These are phyloP conservation scores for Muschampia plurimacula DNA, from an alignment of 2,888 invertebrate species.

Conservation along the genomic window DNA sequence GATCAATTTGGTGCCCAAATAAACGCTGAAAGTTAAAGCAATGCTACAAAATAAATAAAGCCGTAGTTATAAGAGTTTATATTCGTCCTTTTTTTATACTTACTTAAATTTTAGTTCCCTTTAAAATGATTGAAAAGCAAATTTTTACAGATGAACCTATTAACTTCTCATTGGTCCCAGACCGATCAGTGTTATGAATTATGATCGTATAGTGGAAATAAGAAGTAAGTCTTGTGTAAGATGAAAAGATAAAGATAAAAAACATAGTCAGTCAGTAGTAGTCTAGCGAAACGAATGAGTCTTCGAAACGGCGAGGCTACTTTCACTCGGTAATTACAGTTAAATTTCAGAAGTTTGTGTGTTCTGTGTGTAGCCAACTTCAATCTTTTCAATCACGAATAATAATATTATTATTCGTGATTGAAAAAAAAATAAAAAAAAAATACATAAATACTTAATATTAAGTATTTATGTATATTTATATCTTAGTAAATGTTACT, in stretches of 20 bases:
- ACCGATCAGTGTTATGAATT: background rate
- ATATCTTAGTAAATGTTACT: too few relatives aligned
- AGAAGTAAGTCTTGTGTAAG: background rate
- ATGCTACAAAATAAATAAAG: too few relatives aligned
- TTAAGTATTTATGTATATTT: too few relatives aligned
- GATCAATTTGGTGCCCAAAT: too few relatives aligned
- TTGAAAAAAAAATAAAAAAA: too few relatives aligned
- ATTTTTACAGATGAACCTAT: background rate
- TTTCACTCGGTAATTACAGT: conserved; percentile 9
- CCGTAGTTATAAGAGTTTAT: too few relatives aligned
- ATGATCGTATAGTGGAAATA: background rate
- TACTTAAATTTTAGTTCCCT: too few relatives aligned
- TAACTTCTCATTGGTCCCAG: background rate
- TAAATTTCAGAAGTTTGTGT: conserved; percentile 1
- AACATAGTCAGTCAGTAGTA: background rate
- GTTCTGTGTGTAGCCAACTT: background rate
- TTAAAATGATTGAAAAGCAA: background rate
- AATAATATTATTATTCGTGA: background rate
- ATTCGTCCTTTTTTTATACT: too few relatives aligned
- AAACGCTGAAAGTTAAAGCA: too few relatives aligned
- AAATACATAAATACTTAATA: too few relatives aligned
- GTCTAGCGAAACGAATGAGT: background rate
- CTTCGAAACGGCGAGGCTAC: background rate
- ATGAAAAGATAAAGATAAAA: background rate
- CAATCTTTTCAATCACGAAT: background rate